These are phyloP conservation scores for Pseudococcus viburni DNA, from an alignment of 2,888 invertebrate species.

Conservation along the genomic window DNA sequence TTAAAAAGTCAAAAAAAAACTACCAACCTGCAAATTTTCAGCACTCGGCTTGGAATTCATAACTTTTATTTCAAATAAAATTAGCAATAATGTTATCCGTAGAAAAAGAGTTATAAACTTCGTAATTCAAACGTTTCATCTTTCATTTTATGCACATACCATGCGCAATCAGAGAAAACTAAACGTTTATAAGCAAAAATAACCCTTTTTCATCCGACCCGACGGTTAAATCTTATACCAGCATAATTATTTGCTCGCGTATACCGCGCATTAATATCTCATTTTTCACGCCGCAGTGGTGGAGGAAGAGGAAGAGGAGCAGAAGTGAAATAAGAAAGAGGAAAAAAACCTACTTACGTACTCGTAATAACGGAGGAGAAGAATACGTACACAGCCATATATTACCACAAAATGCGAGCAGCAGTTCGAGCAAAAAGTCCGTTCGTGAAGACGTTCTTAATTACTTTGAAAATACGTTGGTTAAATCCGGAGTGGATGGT, in stretches of 20 bases:
- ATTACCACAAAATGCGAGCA: background rate
- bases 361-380: background rate
- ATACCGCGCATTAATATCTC: background rate
- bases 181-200: background rate
- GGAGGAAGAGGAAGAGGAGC: background rate
- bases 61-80: too few relatives aligned
- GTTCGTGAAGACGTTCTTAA: slow-evolving; percentile 62
- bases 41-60: too few relatives aligned
- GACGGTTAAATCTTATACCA: background rate
- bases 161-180: too few relatives aligned
- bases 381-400: background rate
- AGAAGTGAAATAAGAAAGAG: background rate
- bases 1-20: too few relatives aligned
- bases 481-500: background rate
- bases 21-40: too few relatives aligned
- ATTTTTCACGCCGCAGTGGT: background rate
- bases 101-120: too few relatives aligned
- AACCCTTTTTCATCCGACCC: background rate
- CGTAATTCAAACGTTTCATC: too few relatives aligned
- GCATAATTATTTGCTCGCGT: background rate
- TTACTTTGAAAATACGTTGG: slow-evolving; percentile 51
- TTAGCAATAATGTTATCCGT: too few relatives aligned
- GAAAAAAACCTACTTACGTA: background rate
- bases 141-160: too few relatives aligned
- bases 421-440: slow-evolving; percentile 17